Evolutionary conservation across 1,140 invertebrate species (phyloP).

Genomic region (Drosophila pseudoobscura): DNA sequence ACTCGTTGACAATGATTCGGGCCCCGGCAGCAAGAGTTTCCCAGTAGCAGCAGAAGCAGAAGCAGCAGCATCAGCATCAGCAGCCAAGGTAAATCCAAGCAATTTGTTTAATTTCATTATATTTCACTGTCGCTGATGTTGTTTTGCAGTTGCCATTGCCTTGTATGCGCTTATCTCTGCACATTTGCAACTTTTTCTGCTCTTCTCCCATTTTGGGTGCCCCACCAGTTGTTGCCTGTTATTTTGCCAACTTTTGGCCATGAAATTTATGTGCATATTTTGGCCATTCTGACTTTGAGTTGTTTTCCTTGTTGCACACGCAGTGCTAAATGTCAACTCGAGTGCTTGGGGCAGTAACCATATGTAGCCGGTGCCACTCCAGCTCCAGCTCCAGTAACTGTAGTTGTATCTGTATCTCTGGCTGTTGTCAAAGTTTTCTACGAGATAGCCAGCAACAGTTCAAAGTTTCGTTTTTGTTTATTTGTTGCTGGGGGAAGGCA

Average conservation of each 20-base stretch:
- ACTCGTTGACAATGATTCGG: conserved; percentile 65
- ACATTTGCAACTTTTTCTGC: conserved; percentile 63
- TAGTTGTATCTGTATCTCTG: conserved; percentile 28
- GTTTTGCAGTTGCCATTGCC: conserved; percentile 27
- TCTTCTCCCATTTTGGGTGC: neutral
- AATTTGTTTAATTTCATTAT: conserved; percentile 75
- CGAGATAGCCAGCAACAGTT: conserved; percentile 72
- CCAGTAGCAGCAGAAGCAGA: conserved; percentile 10
- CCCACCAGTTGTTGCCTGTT: conserved; percentile 24
- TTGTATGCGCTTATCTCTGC: conserved; percentile 61
- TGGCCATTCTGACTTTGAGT: conserved; percentile 62
- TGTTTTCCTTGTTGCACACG: conserved; percentile 55
- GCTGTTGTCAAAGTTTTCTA: conserved; percentile 26
- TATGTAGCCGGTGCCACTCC: conserved; percentile 9
- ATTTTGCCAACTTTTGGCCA: conserved; percentile 24
- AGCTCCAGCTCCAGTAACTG: conserved; percentile 18
- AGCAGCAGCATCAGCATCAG: conserved; percentile 2
- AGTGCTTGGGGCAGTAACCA: conserved; percentile 42
- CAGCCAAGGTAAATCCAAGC: conserved; percentile 49
- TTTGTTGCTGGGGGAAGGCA: conserved; percentile 19
- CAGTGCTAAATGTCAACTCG: conserved; percentile 50
- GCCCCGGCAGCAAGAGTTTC: conserved; percentile 17
- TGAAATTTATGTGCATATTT: conserved; percentile 78
- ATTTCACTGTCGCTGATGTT: conserved; percentile 48
- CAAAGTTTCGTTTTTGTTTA: conserved; percentile 57